These are phyloP conservation scores for Nothoprocta perdicaria DNA, from an alignment of 2,113 vertebrate species.

Conservation along the genomic window DNA sequence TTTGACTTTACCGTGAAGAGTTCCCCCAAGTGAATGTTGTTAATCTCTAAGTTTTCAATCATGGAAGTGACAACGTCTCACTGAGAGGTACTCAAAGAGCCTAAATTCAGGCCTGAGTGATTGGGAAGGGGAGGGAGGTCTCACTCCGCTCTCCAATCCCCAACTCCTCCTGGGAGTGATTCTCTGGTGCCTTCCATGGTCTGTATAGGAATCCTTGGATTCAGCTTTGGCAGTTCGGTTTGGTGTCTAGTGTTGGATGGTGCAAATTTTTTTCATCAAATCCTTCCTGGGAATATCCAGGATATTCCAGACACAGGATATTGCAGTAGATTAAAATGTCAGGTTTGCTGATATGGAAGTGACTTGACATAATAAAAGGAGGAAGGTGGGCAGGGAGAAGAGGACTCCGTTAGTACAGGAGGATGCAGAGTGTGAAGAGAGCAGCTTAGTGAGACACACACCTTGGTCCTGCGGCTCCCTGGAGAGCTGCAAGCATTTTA, in stretches of 20 bases:
- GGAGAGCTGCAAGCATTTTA: background rate
- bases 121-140: too few relatives aligned
- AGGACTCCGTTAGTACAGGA: background rate
- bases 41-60: background rate
- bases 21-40: background rate
- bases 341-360: background rate
- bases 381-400: background rate
- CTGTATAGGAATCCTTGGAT: background rate
- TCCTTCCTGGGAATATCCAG: too few relatives aligned
- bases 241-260: background rate
- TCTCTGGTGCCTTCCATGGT: background rate
- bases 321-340: background rate
- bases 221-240: background rate
- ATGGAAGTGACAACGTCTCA: background rate
- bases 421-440: background rate
- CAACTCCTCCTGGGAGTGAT: background rate
- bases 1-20: background rate
- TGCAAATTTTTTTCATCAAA: background rate
- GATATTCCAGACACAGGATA: background rate
- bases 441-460: background rate
- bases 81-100: background rate
- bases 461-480: background rate
- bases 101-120: background rate
- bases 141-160: too few relatives aligned
- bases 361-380: rapidly evolving